Percentiles rank a stretch among this genome's conserved stretches.
phyloP scores from a whole-genome alignment of 1,140 invertebrate species.

The Chionoecetes opilio region DNA sequence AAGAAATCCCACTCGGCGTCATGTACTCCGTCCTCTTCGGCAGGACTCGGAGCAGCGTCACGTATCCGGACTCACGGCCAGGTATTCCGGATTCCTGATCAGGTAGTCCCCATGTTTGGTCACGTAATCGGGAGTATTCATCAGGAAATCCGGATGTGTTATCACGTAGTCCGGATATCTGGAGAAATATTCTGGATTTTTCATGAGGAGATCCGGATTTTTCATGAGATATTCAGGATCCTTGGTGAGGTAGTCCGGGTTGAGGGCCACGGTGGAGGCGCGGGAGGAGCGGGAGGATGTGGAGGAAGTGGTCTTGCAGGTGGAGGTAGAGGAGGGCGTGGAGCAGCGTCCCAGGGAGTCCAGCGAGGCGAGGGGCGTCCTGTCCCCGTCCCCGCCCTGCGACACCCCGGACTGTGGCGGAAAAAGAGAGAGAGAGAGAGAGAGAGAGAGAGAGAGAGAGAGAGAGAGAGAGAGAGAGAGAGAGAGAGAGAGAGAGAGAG shows the following conservation, averaged over 20 bases:
- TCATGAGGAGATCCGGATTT: constrained; percentile 36
- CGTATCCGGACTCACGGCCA: constrained; percentile 41
- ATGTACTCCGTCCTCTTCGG: constrained; percentile 1
- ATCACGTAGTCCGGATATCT: constrained; percentile 21
- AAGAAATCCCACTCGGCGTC: neutral
- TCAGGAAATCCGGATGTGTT: constrained; percentile 13
- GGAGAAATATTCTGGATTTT: neutral
- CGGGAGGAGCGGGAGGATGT: constrained; percentile 37
- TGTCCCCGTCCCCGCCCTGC: neutral
- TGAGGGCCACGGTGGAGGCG: constrained; percentile 58
- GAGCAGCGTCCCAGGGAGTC: constrained; percentile 55
- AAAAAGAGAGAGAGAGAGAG: neutral
- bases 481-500: too few species aligned
- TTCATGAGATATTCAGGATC: neutral
- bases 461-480: too few species aligned
- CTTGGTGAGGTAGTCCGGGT: constrained; percentile 45
- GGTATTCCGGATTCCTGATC: constrained; percentile 33
- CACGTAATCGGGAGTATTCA: constrained; percentile 22
- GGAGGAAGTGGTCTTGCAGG: constrained; percentile 29
- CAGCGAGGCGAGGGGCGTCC: constrained; percentile 17
- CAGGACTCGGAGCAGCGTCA: constrained; percentile 46
- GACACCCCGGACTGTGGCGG: constrained; percentile 9
- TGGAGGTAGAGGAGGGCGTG: constrained; percentile 66
- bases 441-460: constrained; percentile 38
- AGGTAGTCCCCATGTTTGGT: constrained; percentile 32